Evolutionary conservation across 2,113 vertebrate genomes (phyloP).

Genomic region (Progne subis): DNA sequence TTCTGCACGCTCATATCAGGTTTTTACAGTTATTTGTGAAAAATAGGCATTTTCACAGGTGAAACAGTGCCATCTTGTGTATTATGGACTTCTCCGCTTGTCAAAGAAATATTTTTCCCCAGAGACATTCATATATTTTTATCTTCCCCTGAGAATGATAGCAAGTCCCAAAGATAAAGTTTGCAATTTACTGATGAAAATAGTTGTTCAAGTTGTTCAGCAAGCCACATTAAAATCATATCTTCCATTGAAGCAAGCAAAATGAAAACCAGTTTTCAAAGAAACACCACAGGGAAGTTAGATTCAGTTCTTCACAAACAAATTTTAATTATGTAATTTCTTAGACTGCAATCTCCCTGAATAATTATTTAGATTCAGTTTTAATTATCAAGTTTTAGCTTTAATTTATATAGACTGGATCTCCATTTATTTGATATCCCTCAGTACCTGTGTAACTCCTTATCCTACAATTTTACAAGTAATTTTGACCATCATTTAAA

Average conservation of each 20-base stretch:
- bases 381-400: background rate
- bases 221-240: background rate
- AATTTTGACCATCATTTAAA: background rate
- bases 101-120: background rate
- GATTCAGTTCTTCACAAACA: background rate
- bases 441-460: background rate
- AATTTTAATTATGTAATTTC: background rate
- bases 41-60: background rate
- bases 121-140: background rate
- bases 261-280: background rate
- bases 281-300: background rate
- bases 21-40: conserved; percentile 26
- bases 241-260: background rate
- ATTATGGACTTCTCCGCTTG: background rate
- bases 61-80: conserved; percentile 63
- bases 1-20: background rate
- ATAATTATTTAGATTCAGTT: background rate
- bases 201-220: background rate
- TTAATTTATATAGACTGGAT: background rate
- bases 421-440: background rate
- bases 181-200: background rate
- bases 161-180: background rate
- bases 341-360: background rate
- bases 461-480: background rate
- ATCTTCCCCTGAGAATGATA: background rate